Percentiles rank a stretch among this genome's conserved stretches.
phyloP scores from a whole-genome alignment of 2,797 vertebrate genomes.

The Chanos chanos region DNA sequence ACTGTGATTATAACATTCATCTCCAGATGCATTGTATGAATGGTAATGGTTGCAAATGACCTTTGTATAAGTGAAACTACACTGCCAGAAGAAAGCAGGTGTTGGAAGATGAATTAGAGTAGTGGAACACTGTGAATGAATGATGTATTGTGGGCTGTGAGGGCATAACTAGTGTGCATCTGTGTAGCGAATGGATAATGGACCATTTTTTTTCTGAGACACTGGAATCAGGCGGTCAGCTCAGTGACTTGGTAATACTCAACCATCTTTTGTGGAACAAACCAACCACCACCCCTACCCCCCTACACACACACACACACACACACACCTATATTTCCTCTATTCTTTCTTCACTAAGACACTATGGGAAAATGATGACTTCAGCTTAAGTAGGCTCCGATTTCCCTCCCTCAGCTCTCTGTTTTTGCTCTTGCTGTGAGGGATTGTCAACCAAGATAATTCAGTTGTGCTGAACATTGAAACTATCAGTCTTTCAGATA shows the following conservation, averaged over 20 bases:
- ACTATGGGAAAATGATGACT: neutral
- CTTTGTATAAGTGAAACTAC: too few relatives aligned
- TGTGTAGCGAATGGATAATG: slow-evolving; percentile 44
- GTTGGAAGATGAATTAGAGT: slow-evolving; percentile 49
- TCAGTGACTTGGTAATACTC: slow-evolving; percentile 7
- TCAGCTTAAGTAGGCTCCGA: neutral
- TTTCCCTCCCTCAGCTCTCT: neutral
- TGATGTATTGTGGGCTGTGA: slow-evolving; percentile 29
- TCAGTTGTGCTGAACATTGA: neutral
- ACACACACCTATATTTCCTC: too few relatives aligned
- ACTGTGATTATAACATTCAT: too few relatives aligned
- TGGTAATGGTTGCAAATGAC: too few relatives aligned
- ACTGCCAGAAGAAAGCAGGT: neutral
- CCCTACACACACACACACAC: too few relatives aligned
- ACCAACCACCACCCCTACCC: neutral
- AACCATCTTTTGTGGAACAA: neutral
- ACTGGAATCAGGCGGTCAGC: neutral
- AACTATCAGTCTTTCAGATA: neutral
- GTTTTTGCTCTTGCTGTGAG: neutral
- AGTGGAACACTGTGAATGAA: slow-evolving; percentile 24
- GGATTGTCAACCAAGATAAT: neutral
- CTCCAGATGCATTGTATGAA: too few relatives aligned
- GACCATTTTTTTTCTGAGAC: neutral
- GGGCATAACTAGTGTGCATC: slow-evolving; percentile 43
- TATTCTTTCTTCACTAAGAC: neutral